These are phyloP conservation scores for Leptoclinus maculatus DNA, from an alignment of 2,797 vertebrate species.

Conservation along the genomic window DNA sequence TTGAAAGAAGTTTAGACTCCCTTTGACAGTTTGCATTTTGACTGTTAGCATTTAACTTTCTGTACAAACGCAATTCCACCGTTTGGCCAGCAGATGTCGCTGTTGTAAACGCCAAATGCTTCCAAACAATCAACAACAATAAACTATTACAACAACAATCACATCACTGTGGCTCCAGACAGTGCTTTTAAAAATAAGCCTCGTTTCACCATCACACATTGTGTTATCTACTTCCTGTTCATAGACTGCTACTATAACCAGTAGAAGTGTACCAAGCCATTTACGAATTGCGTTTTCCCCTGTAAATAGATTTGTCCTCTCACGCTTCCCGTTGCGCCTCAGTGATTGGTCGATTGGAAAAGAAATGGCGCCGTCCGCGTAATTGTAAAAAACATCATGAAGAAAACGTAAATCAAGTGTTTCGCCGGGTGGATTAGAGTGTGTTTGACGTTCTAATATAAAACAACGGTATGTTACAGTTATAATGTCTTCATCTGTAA, in stretches of 20 bases:
- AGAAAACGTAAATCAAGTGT: background rate
- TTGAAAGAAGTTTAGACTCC: no score
- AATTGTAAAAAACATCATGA: slow-evolving; percentile 17
- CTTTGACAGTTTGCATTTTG: background rate
- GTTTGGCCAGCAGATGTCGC: background rate
- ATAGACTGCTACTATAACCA: no score
- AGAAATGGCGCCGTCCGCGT: slow-evolving; percentile 62
- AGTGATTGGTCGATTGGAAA: slow-evolving; percentile 63
- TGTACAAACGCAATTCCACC: background rate
- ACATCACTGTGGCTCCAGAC: background rate
- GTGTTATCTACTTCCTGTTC: no score
- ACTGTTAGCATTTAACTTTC: background rate
- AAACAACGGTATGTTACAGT: background rate
- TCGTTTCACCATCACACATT: background rate
- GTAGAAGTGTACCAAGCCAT: background rate
- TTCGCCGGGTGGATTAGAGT: rapidly evolving
- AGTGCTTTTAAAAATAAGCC: background rate
- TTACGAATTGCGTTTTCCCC: slow-evolving; percentile 46
- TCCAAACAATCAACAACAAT: background rate
- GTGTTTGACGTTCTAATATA: background rate
- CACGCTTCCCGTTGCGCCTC: slow-evolving; percentile 37
- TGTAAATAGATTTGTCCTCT: slow-evolving; percentile 20
- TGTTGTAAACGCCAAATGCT: background rate
- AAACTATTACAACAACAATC: background rate
- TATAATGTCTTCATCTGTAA: background rate